These are phyloP conservation scores for Heliconius charithonia DNA, from an alignment of 2,888 invertebrate genomes.

Conservation along the genomic window DNA sequence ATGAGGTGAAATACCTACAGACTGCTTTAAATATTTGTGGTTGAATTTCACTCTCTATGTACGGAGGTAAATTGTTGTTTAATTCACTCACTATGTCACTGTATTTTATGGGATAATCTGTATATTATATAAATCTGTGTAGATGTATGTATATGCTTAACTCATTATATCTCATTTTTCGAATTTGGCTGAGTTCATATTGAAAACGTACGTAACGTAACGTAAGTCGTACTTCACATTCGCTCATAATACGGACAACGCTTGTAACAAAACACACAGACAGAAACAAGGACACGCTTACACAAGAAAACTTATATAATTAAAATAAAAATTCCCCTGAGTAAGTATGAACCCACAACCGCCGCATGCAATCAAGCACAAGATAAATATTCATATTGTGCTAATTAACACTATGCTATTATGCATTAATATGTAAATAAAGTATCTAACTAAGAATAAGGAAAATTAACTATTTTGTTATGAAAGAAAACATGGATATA, in stretches of 20 bases:
- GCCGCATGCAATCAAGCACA: neutral
- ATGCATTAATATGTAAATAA: neutral
- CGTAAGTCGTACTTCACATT: too few species aligned
- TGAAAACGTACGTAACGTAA: too few species aligned
- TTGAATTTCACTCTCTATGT: neutral
- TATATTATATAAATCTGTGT: neutral
- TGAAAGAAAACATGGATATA: too few species aligned
- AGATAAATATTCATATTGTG: slow-evolving; percentile 5
- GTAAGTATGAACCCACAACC: neutral
- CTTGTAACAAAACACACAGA: too few species aligned
- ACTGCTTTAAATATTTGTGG: slow-evolving; percentile 18
- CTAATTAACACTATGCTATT: neutral
- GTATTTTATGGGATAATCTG: neutral
- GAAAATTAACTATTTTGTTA: too few species aligned
- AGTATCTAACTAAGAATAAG: neutral
- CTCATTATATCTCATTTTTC: neutral
- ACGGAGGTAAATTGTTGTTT: neutral
- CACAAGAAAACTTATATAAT: neutral
- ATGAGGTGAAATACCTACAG: slow-evolving; percentile 14
- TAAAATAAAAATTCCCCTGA: neutral
- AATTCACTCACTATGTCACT: neutral
- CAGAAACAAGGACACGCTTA: too few species aligned
- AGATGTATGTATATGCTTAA: neutral
- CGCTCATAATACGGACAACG: too few species aligned
- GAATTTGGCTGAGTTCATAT: neutral